These are phyloP conservation scores for Apogon talboti DNA, from an alignment of 2,797 vertebrate genomes.

Conservation along the genomic window DNA sequence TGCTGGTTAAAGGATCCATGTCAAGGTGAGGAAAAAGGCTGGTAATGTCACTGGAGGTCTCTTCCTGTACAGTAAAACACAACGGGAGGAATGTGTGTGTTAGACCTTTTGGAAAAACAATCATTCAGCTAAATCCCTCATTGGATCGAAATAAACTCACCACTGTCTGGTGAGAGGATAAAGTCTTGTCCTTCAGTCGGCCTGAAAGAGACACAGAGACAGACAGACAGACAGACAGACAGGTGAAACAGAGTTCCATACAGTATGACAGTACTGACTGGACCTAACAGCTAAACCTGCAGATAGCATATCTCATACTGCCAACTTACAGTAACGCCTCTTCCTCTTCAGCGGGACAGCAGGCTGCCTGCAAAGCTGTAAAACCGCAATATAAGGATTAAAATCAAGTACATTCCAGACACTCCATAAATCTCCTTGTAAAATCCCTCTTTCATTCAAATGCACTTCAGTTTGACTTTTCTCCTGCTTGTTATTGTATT, in stretches of 20 bases:
- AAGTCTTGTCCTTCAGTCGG: slow-evolving; percentile 91
- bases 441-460: slow-evolving; percentile 2
- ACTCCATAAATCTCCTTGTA: not conserved
- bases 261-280: slow-evolving; percentile 7
- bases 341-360: slow-evolving; percentile 82
- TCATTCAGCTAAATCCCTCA: not conserved
- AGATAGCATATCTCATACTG: slow-evolving; percentile 6
- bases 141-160: slow-evolving; percentile 55
- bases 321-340: slow-evolving; percentile 80
- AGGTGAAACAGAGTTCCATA: slow-evolving; percentile 3
- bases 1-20: slow-evolving; percentile 95
- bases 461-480: slow-evolving; percentile 2
- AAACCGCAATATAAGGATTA: slow-evolving; percentile 46
- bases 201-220: slow-evolving; percentile 65
- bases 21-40: slow-evolving; percentile 90
- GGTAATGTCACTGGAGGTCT: slow-evolving; percentile 85
- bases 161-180: slow-evolving; percentile 73
- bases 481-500: not conserved
- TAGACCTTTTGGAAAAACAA: not conserved
- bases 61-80: slow-evolving; percentile 73
- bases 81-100: not conserved
- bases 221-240: slow-evolving; percentile 1
- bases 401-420: slow-evolving; percentile 1
- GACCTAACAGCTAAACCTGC: slow-evolving; percentile 22
- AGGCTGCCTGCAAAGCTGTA: slow-evolving; percentile 77